A percentile compares a stretch with the other conserved stretches of the same genome.
Conservation (phyloP, 2,113 vertebrate genomes). For the Rhea americana region DNA sequence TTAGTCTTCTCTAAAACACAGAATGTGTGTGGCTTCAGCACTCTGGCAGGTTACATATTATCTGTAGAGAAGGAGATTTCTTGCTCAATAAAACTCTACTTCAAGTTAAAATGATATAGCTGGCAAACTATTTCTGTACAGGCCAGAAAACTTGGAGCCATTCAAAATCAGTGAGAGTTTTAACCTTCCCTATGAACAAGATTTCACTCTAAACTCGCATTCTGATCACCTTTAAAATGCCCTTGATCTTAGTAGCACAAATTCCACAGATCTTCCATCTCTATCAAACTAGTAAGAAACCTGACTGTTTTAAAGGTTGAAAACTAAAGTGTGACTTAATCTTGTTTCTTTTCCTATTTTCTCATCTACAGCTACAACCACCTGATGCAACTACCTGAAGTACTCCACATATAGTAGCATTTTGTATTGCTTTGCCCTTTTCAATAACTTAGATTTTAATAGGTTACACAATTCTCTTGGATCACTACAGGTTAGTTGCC, state of each 20-base stretch:
- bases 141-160: background rate
- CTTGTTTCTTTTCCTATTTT: background rate
- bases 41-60: background rate
- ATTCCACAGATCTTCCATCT: background rate
- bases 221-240: background rate
- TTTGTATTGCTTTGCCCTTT: slow-evolving; percentile 45
- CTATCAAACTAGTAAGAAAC: background rate
- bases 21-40: background rate
- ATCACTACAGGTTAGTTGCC: slow-evolving; percentile 5
- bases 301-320: background rate
- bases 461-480: background rate
- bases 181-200: background rate
- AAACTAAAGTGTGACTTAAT: background rate
- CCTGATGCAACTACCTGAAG: background rate
- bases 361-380: background rate
- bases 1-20: background rate
- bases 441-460: slow-evolving; percentile 43
- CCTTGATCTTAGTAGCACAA: rapidly evolving
- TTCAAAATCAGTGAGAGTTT: background rate
- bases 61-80: background rate
- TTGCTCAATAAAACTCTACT: background rate
- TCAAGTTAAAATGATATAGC: background rate
- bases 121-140: background rate
- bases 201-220: background rate
- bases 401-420: background rate